Conservation (phyloP, 2,888 invertebrate species). For the Tipula unca region DNA sequence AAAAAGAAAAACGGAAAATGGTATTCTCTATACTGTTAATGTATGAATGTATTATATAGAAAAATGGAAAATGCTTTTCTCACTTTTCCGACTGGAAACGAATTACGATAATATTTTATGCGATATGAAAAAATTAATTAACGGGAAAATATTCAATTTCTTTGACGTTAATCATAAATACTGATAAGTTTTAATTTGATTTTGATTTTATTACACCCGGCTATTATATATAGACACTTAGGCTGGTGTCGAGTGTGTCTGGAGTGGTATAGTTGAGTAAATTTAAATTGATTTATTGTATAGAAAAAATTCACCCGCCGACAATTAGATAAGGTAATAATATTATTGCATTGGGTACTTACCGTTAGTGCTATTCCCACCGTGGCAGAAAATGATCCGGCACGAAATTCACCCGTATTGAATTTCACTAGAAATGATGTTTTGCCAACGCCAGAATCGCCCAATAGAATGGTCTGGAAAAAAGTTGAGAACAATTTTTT, state of each 20-base stretch:
- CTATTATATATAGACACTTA: neutral
- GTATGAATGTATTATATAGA: neutral
- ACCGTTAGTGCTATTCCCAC: conserved; percentile 94
- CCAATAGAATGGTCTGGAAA: conserved; percentile 71
- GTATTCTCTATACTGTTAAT: neutral
- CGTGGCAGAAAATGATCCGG: conserved; percentile 86
- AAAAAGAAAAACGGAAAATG: neutral
- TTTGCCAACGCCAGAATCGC: conserved; percentile 90
- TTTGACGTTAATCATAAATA: neutral
- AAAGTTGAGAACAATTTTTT: conserved; percentile 39
- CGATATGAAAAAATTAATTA: neutral
- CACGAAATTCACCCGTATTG: conserved; percentile 85
- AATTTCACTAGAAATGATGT: conserved; percentile 88
- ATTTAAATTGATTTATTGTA: neutral
- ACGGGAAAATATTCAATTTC: neutral
- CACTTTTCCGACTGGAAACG: neutral
- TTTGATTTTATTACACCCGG: neutral
- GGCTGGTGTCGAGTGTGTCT: neutral
- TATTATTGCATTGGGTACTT: conserved; percentile 39
- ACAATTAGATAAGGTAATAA: no score
- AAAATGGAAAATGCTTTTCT: neutral
- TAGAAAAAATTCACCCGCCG: neutral
- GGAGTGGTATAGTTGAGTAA: neutral
- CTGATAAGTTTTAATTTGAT: neutral
- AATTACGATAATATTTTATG: neutral